Evolutionary conservation across 1,140 invertebrate genomes (phyloP), one percentile per base, ranked within the genome.

Genomic region (Stenopsyche tienmushanensis): DNA sequence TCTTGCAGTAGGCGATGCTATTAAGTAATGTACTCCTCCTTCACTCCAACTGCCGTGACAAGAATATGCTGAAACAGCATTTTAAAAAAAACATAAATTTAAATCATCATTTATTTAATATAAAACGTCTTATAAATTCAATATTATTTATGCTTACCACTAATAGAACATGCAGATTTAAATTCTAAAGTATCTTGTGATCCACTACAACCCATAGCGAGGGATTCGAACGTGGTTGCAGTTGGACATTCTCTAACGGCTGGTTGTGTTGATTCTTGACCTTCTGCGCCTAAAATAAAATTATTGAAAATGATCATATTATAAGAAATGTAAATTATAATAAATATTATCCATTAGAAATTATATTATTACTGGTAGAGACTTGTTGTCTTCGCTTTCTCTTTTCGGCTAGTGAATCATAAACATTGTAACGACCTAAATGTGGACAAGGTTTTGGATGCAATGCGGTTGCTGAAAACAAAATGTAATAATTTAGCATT

Each of bases 1-100:
- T 21, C 76, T 71, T 2, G 79, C 76, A 3, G 73, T 66, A 2
- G 81, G 79, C 1, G 80, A 79, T n/a, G 90, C 89, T 69, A 93
- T 88, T 67, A 93, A 83, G 76, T 87, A 92, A 67, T 88, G 86
- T 7, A 86, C 87, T 25, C 83, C 83, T 60, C 85, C 86, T 71
- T 89, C 88, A 42, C 83, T 80, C 90, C 91, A 93, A 66, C 85
- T 85, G 65, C 91, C 92, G 73, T 93, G 90, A 78, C 92, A 94
- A 1, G 89, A 90, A 78, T 93, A 94, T 70, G 88, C 92, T 93
- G 79, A 5, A 80, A 78, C 10, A 55, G 49, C 20, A n/a, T n/a
- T n/a, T n/a, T n/a, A n/a, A n/a, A n/a, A n/a, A n/a, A n/a, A 54
- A 54, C 10, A 17, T 8, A 50, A 50, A n/a, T 41, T 41, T 41